A percentile compares a stretch with the other conserved stretches of the same genome.
These are phyloP conservation scores for Intellagama lesueurii DNA, from an alignment of 2,797 vertebrate genomes.

Conservation along the genomic window DNA sequence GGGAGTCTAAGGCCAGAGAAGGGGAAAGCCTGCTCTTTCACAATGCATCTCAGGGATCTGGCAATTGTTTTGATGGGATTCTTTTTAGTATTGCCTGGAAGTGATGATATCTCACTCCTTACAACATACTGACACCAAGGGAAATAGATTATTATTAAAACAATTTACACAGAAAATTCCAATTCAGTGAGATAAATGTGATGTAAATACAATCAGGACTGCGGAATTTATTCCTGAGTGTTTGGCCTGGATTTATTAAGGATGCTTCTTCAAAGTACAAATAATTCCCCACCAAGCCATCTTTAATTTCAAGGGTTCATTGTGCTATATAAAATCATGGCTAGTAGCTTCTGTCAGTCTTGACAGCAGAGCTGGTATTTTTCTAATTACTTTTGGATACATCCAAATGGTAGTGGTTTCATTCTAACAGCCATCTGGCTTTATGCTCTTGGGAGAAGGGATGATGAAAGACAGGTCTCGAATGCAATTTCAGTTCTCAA, in stretches of 20 bases:
- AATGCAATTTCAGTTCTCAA: conserved; percentile 15
- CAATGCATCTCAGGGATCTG: background rate
- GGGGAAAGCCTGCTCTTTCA: background rate
- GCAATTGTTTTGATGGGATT: background rate
- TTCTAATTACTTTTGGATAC: background rate
- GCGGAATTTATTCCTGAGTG: background rate
- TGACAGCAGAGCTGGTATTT: background rate
- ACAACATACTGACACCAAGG: no score
- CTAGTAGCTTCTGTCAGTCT: background rate
- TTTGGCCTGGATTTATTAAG: background rate
- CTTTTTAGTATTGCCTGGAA: background rate
- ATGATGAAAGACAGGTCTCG: conserved; percentile 11
- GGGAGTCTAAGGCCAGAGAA: background rate
- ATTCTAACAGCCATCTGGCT: background rate
- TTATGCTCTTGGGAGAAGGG: background rate
- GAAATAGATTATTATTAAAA: background rate
- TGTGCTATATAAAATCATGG: background rate
- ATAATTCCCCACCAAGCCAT: background rate
- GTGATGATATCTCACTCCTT: background rate
- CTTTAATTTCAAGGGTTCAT: background rate
- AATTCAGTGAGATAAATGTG: conserved; percentile 12
- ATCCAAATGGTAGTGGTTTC: background rate
- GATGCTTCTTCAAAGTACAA: background rate
- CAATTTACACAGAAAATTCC: background rate
- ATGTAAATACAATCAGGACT: accelerated